phyloP scores from a whole-genome alignment of 35 echinoderm and acorn worm genomes.

The Chiridota heheva region DNA sequence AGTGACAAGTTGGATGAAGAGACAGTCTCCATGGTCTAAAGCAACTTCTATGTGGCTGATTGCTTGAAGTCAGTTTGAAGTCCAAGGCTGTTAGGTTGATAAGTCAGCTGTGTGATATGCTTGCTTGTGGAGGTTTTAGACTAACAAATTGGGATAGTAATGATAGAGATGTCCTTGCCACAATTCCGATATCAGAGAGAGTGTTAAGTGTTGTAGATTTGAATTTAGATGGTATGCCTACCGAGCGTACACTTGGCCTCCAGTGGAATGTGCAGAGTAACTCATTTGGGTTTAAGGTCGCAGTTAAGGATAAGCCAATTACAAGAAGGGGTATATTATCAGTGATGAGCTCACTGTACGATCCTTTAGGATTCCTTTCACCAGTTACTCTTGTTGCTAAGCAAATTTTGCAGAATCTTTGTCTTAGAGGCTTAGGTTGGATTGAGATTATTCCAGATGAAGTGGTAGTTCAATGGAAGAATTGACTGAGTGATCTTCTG shows the following conservation, averaged over 20 bases:
- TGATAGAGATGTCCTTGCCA: slow-evolving; percentile 23
- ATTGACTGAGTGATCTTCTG: background rate
- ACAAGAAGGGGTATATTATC: slow-evolving; percentile 49
- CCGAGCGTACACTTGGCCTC: slow-evolving; percentile 58
- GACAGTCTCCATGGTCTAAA: slow-evolving; percentile 18
- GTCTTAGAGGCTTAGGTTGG: slow-evolving; percentile 40
- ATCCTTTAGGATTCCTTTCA: slow-evolving; percentile 61
- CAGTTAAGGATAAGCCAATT: slow-evolving; percentile 2
- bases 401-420: slow-evolving; percentile 48
- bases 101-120: slow-evolving; percentile 17
- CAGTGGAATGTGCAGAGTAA: slow-evolving; percentile 55
- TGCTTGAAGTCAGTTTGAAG: slow-evolving; percentile 40
- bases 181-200: slow-evolving; percentile 42
- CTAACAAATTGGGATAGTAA: slow-evolving; percentile 77
- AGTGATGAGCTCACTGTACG: slow-evolving; percentile 57
- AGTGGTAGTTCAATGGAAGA: background rate
- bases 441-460: slow-evolving; percentile 18
- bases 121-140: slow-evolving; percentile 57
- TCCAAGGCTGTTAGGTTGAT: slow-evolving; percentile 28
- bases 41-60: slow-evolving; percentile 62
- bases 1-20: background rate
- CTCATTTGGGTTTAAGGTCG: slow-evolving; percentile 31
- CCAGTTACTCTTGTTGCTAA: slow-evolving; percentile 49
- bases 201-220: slow-evolving; percentile 27
- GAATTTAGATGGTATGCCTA: slow-evolving; percentile 29